These are phyloP conservation scores for Pseudoips prasinana DNA, from an alignment of 2,888 invertebrate species.

Conservation along the genomic window DNA sequence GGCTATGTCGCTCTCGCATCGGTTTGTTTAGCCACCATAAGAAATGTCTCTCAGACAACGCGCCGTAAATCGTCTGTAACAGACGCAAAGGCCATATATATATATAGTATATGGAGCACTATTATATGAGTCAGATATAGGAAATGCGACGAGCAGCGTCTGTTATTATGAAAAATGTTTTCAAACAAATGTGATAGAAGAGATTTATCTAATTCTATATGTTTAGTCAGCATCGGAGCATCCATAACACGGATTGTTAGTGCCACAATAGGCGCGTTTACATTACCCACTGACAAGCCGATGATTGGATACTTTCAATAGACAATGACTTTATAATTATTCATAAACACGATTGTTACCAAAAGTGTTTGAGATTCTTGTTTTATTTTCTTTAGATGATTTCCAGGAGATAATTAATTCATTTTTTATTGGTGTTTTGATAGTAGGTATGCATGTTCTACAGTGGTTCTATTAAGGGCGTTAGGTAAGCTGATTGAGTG, in stretches of 20 bases:
- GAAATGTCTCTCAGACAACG: too few relatives aligned
- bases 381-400: slow-evolving; percentile 25
- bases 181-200: slow-evolving; percentile 6
- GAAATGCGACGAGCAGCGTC: too few relatives aligned
- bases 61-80: too few relatives aligned
- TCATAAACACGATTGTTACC: slow-evolving; percentile 41
- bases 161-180: neutral
- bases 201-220: slow-evolving; percentile 24
- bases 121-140: too few relatives aligned
- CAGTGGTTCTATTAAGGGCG: too few relatives aligned
- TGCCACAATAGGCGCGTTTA: slow-evolving; percentile 62
- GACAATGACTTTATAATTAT: slow-evolving; percentile 56
- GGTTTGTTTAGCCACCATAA: too few relatives aligned
- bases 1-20: too few relatives aligned
- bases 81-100: too few relatives aligned
- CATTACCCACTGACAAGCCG: slow-evolving; percentile 46
- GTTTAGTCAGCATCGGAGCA: slow-evolving; percentile 60
- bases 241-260: slow-evolving; percentile 72
- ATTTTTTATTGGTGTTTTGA: slow-evolving; percentile 1
- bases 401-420: slow-evolving; percentile 19
- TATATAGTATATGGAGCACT: too few relatives aligned
- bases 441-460: neutral
- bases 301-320: slow-evolving; percentile 61
- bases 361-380: slow-evolving; percentile 25
- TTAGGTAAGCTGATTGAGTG: too few relatives aligned